Base-by-base conservation (phyloP, 2,888 invertebrate species). In the Synanthedon myopaeformis region DNA sequence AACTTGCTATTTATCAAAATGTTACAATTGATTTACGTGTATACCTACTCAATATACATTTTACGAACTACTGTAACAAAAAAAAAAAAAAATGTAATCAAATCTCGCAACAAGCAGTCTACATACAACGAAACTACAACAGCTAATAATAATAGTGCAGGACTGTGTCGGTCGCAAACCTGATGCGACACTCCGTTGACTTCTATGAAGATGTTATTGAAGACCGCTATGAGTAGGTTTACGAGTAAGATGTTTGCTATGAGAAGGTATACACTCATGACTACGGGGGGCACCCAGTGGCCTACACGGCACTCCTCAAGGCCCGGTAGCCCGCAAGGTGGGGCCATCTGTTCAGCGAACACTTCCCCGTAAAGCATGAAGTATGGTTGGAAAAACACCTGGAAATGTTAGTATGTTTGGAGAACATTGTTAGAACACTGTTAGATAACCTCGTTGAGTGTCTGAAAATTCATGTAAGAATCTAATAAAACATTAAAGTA, bases 301-400 rank as follows among this genome's bases (percentile, higher is more conserved):
- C 96, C 96, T 52, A 95, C 93, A 57, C 93, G 90, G 79, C 96
- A 96, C 42, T 91, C 89, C 55, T 90, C 88, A 74, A 92, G 91
- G 41, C 91, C 91, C 0, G 92, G 91, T 59, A 90, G 90, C n/a
- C 95, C 95, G 73, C 97, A 97, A 4, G 93, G 92, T 23, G 96
- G 97, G 72, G 98, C 96, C 82, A 99, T 98, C 74, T 95, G 94
- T 74, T 96, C 97, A 23, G 98, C 98, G 81, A 98, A 99, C 63
- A 99, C 95, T 88, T 99, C 99, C 66, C 99, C 99, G 84, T 99
- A 99, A 75, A 99, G 91, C 99, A 99, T 99, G 88, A 98, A 99
- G 84, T 99, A 99, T 17, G 96, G 99, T 86, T 98, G 96, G 84
- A 96, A 94, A 89, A 98, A 97, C 56, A 98, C 94, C 94, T 93